Conservation (phyloP, 2,113 vertebrate species). For the Ceratotherium simum region DNA sequence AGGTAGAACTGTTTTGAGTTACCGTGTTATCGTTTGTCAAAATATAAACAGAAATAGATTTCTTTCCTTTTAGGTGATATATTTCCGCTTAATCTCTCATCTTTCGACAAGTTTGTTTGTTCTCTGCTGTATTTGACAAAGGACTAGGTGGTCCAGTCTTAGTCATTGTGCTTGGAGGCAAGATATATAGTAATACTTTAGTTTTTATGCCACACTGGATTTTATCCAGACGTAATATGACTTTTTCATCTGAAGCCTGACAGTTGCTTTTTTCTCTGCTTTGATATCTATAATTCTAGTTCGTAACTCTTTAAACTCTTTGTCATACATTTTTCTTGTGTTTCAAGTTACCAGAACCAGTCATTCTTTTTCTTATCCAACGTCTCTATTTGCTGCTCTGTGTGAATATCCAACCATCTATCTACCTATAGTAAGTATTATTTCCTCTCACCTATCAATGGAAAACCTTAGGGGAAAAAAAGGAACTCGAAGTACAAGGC, state of each 20-base stretch:
- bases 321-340: background rate
- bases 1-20: slow-evolving; percentile 12
- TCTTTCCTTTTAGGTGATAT: background rate
- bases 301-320: background rate
- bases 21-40: background rate
- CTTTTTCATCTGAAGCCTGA: background rate
- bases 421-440: background rate
- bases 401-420: background rate
- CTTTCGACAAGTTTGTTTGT: background rate
- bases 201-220: background rate
- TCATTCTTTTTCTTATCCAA: background rate
- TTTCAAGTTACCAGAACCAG: background rate
- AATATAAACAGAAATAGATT: background rate
- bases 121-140: background rate
- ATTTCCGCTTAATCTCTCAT: background rate
- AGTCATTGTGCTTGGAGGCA: background rate
- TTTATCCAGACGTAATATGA: background rate
- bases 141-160: background rate
- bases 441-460: background rate
- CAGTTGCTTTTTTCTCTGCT: background rate
- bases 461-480: background rate
- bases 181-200: background rate
- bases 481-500: background rate
- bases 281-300: background rate
- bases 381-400: background rate